Evolutionary conservation across 1,140 invertebrate species (phyloP).

Genomic region (Drosophila saltans): DNA sequence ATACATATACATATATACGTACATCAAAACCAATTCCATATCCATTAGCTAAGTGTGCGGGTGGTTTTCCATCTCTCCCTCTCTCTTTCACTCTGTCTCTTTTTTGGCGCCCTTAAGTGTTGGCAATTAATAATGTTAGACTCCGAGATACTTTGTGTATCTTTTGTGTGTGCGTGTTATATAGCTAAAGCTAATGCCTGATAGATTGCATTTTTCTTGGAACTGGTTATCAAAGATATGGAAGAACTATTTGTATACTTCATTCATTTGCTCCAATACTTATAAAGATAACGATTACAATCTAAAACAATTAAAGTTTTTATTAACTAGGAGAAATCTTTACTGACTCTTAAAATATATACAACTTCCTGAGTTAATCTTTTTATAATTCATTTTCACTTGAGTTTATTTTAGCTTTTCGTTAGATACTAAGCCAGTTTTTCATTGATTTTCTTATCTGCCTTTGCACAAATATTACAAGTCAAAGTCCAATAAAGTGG

Average conservation of each 20-base stretch:
- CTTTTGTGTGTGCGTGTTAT: not conserved
- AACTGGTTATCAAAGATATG: not conserved
- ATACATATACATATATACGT: slow-evolving; percentile 26
- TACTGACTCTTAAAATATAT: too few relatives aligned
- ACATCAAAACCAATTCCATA: slow-evolving; percentile 59
- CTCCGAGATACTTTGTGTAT: not conserved
- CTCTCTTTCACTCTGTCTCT: not conserved
- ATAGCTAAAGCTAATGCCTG: not conserved
- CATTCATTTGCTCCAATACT: not conserved
- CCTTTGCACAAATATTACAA: slow-evolving; percentile 64
- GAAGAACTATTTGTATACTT: not conserved
- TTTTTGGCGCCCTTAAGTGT: slow-evolving; percentile 48
- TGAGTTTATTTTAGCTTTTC: too few relatives aligned
- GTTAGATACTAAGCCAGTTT: too few relatives aligned
- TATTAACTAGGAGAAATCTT: too few relatives aligned
- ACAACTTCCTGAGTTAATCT: too few relatives aligned
- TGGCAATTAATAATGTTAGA: slow-evolving; percentile 65
- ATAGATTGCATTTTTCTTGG: not conserved
- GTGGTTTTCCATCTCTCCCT: not conserved
- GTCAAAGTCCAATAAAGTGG: slow-evolving; percentile 56
- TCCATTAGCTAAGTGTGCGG: slow-evolving; percentile 58
- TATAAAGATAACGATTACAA: not conserved
- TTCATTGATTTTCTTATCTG: not conserved
- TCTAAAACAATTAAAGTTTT: not conserved
- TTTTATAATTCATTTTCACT: too few relatives aligned